These are phyloP conservation scores for Calephelis perditalis DNA, from an alignment of 2,888 invertebrate genomes.

Conservation along the genomic window DNA sequence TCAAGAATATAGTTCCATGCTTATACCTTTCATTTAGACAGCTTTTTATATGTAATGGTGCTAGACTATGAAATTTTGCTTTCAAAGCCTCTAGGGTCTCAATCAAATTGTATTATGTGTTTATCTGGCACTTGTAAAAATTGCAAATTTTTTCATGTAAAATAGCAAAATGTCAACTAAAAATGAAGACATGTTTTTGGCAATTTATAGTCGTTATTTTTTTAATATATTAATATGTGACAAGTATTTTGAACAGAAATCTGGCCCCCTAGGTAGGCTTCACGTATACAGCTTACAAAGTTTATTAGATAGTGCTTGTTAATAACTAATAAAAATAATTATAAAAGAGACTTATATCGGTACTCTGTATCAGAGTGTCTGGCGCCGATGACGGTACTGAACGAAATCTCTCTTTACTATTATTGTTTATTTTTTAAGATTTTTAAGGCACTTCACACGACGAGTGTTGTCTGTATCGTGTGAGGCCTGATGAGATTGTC, in stretches of 20 bases:
- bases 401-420: conserved; percentile 52
- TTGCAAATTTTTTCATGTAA: conserved; percentile 6
- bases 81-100: conserved; percentile 16
- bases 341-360: conserved; percentile 41
- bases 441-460: conserved; percentile 29
- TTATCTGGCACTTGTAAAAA: conserved; percentile 15
- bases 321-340: conserved; percentile 39
- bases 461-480: conserved; percentile 11
- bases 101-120: conserved; percentile 12
- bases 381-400: conserved; percentile 48
- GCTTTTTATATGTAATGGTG: conserved; percentile 26
- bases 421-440: conserved; percentile 21
- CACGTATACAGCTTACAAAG: conserved; percentile 31
- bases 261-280: conserved; percentile 18
- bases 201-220: too few species aligned
- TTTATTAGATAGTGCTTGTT: conserved; percentile 68
- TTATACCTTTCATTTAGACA: conserved; percentile 1
- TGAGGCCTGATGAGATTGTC: conserved; percentile 37
- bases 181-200: too few species aligned
- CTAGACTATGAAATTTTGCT: conserved; percentile 26
- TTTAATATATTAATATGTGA: too few species aligned
- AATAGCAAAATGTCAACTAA: conserved; percentile 7
- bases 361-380: conserved; percentile 71
- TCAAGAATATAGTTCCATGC: background rate
- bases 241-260: background rate